Base-by-base conservation (phyloP, 2,888 invertebrate species). In the Kuschelorhynchus macadamiae region DNA sequence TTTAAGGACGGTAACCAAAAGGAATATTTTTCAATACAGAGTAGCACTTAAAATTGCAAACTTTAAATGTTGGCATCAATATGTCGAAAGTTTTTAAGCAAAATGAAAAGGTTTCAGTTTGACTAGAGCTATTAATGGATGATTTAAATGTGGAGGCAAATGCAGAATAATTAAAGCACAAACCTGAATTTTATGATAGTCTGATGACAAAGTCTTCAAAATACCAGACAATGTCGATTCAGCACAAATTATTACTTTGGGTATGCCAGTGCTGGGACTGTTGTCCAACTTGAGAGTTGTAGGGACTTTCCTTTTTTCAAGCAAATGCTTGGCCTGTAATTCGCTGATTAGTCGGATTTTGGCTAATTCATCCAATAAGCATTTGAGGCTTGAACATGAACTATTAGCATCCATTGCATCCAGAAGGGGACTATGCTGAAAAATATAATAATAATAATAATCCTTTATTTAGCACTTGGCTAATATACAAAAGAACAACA, bases 221-320 rank as follows among this genome's bases (percentile, higher is more conserved):
- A 97, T 93, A 9, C 95, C 94, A 21, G 92, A 90, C 9, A 97
- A 85, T 4, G 97, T 96, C 7, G 94, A 92, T 81, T 97, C 96
- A 0, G 96, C 96, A 73, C 94, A 88, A 67, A 94, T 91, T 50
- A 94, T 92, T 55, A 93, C 92, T 77, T 89, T 89, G 0, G 92
- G 91, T 33, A 93, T 92, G 0, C 92, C 90, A 1, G 85, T 81
- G 2, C 79, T 77, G 81, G 92, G 87, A 75, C 91, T 89, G 4
- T 78, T 77, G 78, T 93, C 93, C 14, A 80, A 70, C 52, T 76
- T 76, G n/a, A 77, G 55, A 8, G 68, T 61, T n/a, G 78, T 72
- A 2, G 79, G 79, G 9, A 74, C 73, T 75, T 83, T 88, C 84
- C 89, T 85, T 80, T 86, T 85, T 55, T 87, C 85, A 49, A 89